Percentiles rank a stretch among this genome's conserved stretches.
These are phyloP conservation scores for Mylabris sibirica DNA, from an alignment of 2,888 invertebrate genomes.

Conservation along the genomic window DNA sequence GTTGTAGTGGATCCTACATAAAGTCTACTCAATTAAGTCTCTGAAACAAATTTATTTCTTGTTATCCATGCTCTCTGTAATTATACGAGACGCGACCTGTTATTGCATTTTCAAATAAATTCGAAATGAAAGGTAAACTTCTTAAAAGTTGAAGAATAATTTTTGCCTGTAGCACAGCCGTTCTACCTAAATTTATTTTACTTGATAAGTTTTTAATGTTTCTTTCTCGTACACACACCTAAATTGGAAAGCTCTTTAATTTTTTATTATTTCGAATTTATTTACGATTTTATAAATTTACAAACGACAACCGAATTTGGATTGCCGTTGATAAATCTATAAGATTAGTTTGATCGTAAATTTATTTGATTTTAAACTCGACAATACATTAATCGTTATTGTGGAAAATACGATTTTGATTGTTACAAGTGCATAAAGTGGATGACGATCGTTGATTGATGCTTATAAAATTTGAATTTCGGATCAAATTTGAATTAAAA, in stretches of 20 bases:
- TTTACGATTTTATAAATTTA: neutral
- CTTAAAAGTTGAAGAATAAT: conserved; percentile 34
- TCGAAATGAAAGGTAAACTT: conserved; percentile 36
- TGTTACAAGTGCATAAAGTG: neutral
- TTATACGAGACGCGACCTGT: conserved; percentile 34
- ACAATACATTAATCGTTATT: conserved; percentile 26
- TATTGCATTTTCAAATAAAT: conserved; percentile 36
- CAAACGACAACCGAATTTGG: neutral
- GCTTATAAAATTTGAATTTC: neutral
- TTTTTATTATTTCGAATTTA: neutral
- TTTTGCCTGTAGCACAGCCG: conserved; percentile 27
- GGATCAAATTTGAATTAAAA: neutral
- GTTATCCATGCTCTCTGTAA: conserved; percentile 30
- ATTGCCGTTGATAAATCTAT: neutral
- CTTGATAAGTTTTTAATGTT: conserved; percentile 26
- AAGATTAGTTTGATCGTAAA: conserved; percentile 34
- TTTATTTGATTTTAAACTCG: conserved; percentile 28
- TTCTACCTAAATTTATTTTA: conserved; percentile 25
- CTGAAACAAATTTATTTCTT: conserved; percentile 36
- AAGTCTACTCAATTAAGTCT: conserved; percentile 30
- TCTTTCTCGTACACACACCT: neutral
- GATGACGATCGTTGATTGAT: neutral
- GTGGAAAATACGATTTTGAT: neutral
- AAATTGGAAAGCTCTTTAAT: neutral
- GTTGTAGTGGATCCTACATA: conserved; percentile 18